Base-by-base conservation (phyloP, 1,140 invertebrate genomes). In the Adoxophyes honmai region DNA sequence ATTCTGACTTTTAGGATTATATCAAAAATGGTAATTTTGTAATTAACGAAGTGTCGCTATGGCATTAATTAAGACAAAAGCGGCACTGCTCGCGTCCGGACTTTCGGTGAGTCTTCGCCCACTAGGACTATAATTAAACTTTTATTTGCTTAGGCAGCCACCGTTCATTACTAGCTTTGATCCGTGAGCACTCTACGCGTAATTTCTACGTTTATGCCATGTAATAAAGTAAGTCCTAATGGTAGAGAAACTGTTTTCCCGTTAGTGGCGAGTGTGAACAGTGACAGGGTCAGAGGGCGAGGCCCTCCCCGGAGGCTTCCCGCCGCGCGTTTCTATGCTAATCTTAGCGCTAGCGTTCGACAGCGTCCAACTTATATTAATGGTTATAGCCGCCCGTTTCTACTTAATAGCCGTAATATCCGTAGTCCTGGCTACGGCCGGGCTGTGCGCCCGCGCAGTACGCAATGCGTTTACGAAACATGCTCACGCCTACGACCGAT, bases 321-420 rank as follows among this genome's bases (percentile, higher is more conserved):
- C 73, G 71, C 57, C 63, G 76, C 72, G 70, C 77, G 72, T 88
- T 83, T 88, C 81, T 86, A 86, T 88, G 83, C 76, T 85, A 82
- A 86, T 86, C 72, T 78, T 68, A 66, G 66, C 70, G 68, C 75
- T 70, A 74, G 71, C 73, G 75, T 78, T 78, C 75, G 69, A 82
- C 73, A 74, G 66, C 61, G 71, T 66, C 72, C 68, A 78, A 80
- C 74, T 73, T 71, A 73, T 86, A 86, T 85, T 86, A 86, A 86
- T 85, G 68, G 75, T 82, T 85, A 80, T 83, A 55, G 75, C 73
- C 64, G 60, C 56, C 42, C 60, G 75, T 81, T 75, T 78, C 74
- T 68, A 78, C 70, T 77, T 75, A 78, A 80, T 79, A 73, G 62
- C 61, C 63, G 66, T 71, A 74, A 64, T 74, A 77, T 78, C 67